Percentiles rank a stretch among this genome's conserved stretches.
phyloP scores from a whole-genome alignment of 2,113 vertebrate species.

The Diphyllodes magnificus region DNA sequence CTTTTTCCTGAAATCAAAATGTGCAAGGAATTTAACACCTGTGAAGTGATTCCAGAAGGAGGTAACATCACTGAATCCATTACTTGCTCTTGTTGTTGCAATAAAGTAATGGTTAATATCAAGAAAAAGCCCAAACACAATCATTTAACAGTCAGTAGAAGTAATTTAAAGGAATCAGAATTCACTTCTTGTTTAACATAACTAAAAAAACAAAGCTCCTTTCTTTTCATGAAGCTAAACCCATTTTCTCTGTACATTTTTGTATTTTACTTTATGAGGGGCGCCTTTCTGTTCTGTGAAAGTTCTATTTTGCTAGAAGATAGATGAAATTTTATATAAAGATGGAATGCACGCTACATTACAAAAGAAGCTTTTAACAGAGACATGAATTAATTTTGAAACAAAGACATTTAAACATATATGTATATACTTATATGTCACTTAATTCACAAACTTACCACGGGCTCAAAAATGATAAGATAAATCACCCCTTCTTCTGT shows the following conservation, averaged over 20 bases:
- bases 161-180: not conserved
- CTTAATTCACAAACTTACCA: not conserved
- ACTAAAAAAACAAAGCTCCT: not conserved
- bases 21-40: conserved; percentile 37
- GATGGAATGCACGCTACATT: not conserved
- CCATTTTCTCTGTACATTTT: not conserved
- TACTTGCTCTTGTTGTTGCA: not conserved
- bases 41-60: conserved; percentile 25
- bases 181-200: not conserved
- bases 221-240: not conserved
- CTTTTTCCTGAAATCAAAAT: conserved; percentile 34
- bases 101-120: not conserved
- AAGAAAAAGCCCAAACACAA: not conserved
- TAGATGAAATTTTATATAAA: not conserved
- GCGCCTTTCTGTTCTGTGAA: not conserved
- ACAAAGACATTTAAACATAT: not conserved
- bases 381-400: not conserved
- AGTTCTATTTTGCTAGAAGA: not conserved
- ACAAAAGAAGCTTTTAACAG: not conserved
- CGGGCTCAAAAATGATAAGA: not conserved
- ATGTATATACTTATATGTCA: not conserved
- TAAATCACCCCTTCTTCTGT: not conserved
- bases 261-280: not conserved
- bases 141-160: not conserved
- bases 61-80: conserved; percentile 20